phyloP scores from a whole-genome alignment of 2,888 invertebrate species.

The Dione juno region DNA sequence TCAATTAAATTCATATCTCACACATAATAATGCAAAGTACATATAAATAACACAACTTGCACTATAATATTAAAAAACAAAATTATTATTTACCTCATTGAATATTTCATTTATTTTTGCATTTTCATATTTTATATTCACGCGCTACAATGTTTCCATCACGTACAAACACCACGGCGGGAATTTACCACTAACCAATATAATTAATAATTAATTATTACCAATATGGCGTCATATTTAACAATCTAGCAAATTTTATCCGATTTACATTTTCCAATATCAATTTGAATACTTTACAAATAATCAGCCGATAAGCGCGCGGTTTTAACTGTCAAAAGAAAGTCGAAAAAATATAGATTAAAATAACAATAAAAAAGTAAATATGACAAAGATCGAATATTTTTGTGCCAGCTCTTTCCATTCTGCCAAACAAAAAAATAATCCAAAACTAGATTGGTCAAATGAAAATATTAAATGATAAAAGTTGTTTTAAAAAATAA shows the following conservation, averaged over 20 bases:
- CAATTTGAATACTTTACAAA: constrained; percentile 5
- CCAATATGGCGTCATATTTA: constrained; percentile 15
- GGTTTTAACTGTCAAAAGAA: constrained; percentile 1
- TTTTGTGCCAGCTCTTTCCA: constrained; percentile 9
- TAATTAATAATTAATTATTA: constrained; percentile 4
- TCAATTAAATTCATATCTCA: too few species aligned
- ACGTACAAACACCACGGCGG: not conserved
- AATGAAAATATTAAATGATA: constrained; percentile 1
- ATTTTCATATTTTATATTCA: not conserved
- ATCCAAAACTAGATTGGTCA: not conserved
- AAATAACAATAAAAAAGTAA: not conserved
- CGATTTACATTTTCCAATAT: not conserved
- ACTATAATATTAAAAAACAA: not conserved
- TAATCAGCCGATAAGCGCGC: not conserved
- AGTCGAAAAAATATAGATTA: not conserved
- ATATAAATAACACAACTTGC: not conserved
- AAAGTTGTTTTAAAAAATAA: not conserved
- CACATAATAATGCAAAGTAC: too few species aligned
- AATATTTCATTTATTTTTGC: not conserved
- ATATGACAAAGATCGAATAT: constrained; percentile 13
- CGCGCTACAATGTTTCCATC: not conserved
- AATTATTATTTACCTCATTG: not conserved
- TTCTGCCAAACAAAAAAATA: constrained; percentile 6
- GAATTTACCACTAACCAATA: constrained; percentile 5
- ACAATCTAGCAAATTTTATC: constrained; percentile 14